Base-by-base conservation (phyloP, 2,888 invertebrate species). In the Drosophila yooni region DNA sequence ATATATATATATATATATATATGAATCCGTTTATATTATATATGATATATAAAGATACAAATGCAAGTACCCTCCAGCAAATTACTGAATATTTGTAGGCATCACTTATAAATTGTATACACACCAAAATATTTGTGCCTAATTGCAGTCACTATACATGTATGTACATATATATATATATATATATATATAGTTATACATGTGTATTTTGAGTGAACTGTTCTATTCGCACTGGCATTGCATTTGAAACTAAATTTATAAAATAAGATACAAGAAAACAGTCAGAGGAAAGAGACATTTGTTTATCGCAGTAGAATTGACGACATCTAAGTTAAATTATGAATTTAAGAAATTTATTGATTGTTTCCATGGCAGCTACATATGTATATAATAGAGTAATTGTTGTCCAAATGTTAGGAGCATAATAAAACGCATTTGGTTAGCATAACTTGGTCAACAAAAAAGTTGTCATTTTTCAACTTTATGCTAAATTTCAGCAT, bases 221-320 rank as follows among this genome's bases (percentile, higher is more conserved):
- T 29, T 18, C 7, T 5, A n/a, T 27, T 34, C 13, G 11, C 78
- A 59, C 81, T 59, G 81, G 31, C 83, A 62, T 52, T 69, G 72
- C 69, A 68, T 66, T 83, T 83, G 62, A 77, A 66, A 64, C 60
- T 40, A 57, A 64, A 58, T 57, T 21, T 15, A 50, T 65, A 65
- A 74, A 54, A 54, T 58, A 65, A 46, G 15, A 29, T 1, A 8
- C 3, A 25, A 15, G 21, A 43, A 21, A 11, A 5, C 2, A 5
- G 11, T 21, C n/a, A 1, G 3, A 8, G 8, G 8, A 21, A 1
- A 43, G 13, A 43, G 1, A 21, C 6, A 2, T 6, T 21, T 13
- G 13, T 13, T 43, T 43, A 40, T 40, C 40, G 11, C 2, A 40
- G 40, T n/a, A 2, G 11, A 43, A 21, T 21, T 21, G n/a, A 11